phyloP scores from a whole-genome alignment of 2,113 vertebrate species.

The Rynchops niger region DNA sequence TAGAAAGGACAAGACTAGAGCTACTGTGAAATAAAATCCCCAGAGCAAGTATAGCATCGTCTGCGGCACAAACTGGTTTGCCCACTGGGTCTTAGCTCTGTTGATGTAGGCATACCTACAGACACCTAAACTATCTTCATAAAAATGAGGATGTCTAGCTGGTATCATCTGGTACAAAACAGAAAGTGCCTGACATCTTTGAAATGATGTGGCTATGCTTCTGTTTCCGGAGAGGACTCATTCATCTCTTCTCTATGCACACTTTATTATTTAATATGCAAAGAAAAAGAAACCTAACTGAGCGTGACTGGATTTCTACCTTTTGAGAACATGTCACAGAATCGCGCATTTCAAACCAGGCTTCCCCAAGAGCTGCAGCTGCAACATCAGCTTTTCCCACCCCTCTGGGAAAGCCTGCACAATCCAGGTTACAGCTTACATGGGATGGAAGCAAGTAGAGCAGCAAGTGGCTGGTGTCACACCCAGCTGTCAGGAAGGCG shows the following conservation, averaged over 20 bases:
- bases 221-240: neutral
- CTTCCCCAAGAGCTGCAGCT: neutral
- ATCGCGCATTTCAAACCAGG: neutral
- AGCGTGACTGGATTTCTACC: accelerated
- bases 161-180: neutral
- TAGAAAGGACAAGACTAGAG: neutral
- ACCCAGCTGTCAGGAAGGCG: neutral
- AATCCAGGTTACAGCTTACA: neutral
- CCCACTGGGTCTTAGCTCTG: neutral
- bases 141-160: neutral
- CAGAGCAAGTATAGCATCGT: neutral
- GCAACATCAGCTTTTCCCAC: neutral
- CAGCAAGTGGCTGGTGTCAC: neutral
- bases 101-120: neutral
- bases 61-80: neutral
- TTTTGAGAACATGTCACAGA: neutral
- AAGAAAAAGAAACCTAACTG: neutral
- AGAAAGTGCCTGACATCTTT: neutral
- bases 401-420: neutral
- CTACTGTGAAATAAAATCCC: neutral
- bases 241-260: neutral
- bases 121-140: neutral
- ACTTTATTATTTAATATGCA: neutral
- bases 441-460: neutral
- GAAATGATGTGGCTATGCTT: neutral